phyloP scores from a whole-genome alignment of 1,140 invertebrate species.

The Bombus balteatus region DNA sequence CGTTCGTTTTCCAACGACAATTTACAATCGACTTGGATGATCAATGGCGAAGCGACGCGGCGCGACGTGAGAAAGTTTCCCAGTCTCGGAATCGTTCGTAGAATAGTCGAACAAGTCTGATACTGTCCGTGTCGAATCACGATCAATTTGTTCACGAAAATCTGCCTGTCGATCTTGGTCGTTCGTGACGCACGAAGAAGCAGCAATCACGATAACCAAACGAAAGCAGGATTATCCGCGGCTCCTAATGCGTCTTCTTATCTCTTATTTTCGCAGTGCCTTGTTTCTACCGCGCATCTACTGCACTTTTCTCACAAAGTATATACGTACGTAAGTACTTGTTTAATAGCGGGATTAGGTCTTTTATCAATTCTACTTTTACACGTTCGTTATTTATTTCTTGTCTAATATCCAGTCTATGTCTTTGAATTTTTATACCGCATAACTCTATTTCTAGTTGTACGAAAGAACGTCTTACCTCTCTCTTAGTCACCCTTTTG shows the following conservation, averaged over 20 bases:
- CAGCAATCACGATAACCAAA: constrained; percentile 32
- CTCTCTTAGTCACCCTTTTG: too few species aligned
- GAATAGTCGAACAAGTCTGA: constrained; percentile 29
- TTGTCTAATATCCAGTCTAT: too few species aligned
- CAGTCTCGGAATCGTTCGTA: background rate
- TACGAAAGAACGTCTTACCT: background rate
- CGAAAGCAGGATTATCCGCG: constrained; percentile 8
- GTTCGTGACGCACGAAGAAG: constrained; percentile 1
- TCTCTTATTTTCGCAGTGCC: background rate
- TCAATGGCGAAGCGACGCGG: background rate
- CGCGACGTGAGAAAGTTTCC: constrained; percentile 25
- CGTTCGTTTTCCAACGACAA: background rate
- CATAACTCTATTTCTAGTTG: background rate
- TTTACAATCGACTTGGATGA: background rate
- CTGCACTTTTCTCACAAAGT: too few species aligned
- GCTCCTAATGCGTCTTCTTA: constrained; percentile 11
- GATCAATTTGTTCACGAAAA: constrained; percentile 62
- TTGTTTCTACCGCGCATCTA: background rate
- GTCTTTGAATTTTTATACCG: too few species aligned
- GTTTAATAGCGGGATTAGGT: too few species aligned
- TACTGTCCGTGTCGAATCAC: constrained; percentile 39
- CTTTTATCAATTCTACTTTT: too few species aligned
- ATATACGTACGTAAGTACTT: too few species aligned
- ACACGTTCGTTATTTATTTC: too few species aligned
- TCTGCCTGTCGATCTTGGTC: constrained; percentile 53